Percentiles rank a stretch among this genome's conserved stretches.
Evolutionary conservation across 2,113 vertebrate genomes (phyloP).

Genomic region (Strigops habroptila): DNA sequence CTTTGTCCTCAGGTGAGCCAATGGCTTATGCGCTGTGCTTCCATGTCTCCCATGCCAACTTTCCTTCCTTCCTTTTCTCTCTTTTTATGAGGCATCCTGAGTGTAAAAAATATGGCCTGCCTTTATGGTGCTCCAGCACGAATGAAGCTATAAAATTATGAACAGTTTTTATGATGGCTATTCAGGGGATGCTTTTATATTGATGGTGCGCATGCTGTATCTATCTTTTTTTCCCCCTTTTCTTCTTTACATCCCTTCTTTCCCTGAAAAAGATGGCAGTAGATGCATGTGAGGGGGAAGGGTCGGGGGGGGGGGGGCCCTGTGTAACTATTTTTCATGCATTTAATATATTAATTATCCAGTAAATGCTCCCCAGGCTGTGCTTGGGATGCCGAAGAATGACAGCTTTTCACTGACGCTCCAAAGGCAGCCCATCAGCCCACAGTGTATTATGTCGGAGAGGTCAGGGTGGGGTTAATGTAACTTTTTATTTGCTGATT

Average conservation of each 20-base stretch:
- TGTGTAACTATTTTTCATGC: conserved; percentile 99
- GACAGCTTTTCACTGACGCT: conserved; percentile 94
- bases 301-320: conserved; percentile 69
- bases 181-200: conserved; percentile 99
- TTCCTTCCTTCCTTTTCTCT: conserved; percentile 50
- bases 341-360: conserved; percentile 99
- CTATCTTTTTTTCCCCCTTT: conserved; percentile 79
- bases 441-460: conserved; percentile 96
- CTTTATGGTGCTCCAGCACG: conserved; percentile 96
- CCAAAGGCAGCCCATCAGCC: conserved; percentile 91
- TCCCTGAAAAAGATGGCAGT: conserved; percentile 77
- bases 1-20: conserved; percentile 78
- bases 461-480: conserved; percentile 99
- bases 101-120: conserved; percentile 96
- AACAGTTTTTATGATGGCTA: conserved; percentile 99
- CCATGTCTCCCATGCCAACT: conserved; percentile 52
- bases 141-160: conserved; percentile 99
- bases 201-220: conserved; percentile 98
- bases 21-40: not conserved
- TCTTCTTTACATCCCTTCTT: conserved; percentile 47
- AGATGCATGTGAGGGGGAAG: not conserved
- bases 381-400: conserved; percentile 93
- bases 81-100: conserved; percentile 83
- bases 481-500: conserved; percentile 99
- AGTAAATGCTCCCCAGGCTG: conserved; percentile 99